Evolutionary conservation across 2,797 vertebrate species (phyloP).

Genomic region (Meda fulgida): DNA sequence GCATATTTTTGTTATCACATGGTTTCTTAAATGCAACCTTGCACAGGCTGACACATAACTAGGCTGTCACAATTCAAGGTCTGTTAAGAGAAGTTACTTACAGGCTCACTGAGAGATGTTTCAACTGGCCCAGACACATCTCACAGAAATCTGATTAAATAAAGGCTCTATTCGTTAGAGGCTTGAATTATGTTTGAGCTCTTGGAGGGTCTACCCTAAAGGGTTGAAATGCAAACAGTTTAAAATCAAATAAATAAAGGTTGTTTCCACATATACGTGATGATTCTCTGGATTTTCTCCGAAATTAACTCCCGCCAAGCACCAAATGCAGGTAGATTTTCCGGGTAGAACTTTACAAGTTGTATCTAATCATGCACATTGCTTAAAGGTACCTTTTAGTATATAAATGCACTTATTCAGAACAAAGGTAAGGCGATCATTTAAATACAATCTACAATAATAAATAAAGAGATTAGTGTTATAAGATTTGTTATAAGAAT

Average conservation of each 20-base stretch:
- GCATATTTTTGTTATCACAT: constrained; percentile 4
- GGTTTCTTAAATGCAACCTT: neutral
- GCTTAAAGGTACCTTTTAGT: neutral
- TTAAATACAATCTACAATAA: neutral
- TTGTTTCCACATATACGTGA: neutral
- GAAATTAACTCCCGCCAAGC: too few species aligned
- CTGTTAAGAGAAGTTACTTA: neutral
- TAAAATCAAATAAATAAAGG: neutral
- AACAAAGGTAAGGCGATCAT: neutral
- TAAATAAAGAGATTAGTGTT: neutral
- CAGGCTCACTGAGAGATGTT: neutral
- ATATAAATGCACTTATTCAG: neutral
- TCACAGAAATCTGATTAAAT: neutral
- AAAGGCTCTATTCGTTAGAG: neutral
- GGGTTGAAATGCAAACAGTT: neutral
- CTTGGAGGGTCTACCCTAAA: neutral
- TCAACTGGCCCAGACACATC: constrained; percentile 33
- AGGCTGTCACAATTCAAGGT: neutral
- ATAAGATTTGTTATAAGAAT: too few species aligned
- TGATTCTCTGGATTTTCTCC: too few species aligned
- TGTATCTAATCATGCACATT: neutral
- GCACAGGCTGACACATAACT: neutral
- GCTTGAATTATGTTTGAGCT: neutral
- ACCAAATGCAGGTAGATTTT: too few species aligned
- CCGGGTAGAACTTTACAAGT: too few species aligned